A percentile compares a stretch with the other conserved stretches of the same genome.
These are phyloP conservation scores for Tribolium castaneum DNA, from an alignment of 1,140 invertebrate species.

Conservation along the genomic window DNA sequence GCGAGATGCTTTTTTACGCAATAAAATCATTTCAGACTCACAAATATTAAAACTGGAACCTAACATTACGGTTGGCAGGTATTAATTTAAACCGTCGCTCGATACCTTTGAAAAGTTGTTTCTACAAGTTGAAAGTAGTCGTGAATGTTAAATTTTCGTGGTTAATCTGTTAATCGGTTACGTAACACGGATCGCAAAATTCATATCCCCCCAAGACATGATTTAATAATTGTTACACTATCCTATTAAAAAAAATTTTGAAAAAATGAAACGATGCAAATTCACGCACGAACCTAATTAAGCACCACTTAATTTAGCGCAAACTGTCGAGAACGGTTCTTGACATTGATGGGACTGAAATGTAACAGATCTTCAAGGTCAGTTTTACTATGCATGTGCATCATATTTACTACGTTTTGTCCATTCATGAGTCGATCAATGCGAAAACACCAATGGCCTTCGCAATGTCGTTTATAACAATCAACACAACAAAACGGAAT, in stretches of 20 bases:
- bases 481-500: not conserved
- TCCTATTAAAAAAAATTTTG: not conserved
- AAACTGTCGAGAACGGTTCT: constrained; percentile 39
- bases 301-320: constrained; percentile 34
- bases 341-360: constrained; percentile 40
- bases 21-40: constrained; percentile 27
- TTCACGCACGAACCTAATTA: not conserved
- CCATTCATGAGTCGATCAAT: constrained; percentile 18
- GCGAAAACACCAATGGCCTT: constrained; percentile 22
- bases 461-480: constrained; percentile 3
- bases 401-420: constrained; percentile 33
- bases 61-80: not conserved
- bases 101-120: constrained; percentile 30
- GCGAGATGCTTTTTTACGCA: constrained; percentile 16
- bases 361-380: constrained; percentile 39
- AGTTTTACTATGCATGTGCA: constrained; percentile 39
- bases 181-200: constrained; percentile 7
- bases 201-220: not conserved
- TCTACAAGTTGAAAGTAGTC: constrained; percentile 27
- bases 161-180: constrained; percentile 18
- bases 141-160: constrained; percentile 25
- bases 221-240: no score
- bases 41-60: constrained; percentile 25
- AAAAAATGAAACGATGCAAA: constrained; percentile 14
- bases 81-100: constrained; percentile 26